Evolutionary conservation across 37 sponge, comb jelly and placozoan species (phyloP), one percentile per base, ranked within the genome.

Genomic region (Mnemiopsis leidyi): DNA sequence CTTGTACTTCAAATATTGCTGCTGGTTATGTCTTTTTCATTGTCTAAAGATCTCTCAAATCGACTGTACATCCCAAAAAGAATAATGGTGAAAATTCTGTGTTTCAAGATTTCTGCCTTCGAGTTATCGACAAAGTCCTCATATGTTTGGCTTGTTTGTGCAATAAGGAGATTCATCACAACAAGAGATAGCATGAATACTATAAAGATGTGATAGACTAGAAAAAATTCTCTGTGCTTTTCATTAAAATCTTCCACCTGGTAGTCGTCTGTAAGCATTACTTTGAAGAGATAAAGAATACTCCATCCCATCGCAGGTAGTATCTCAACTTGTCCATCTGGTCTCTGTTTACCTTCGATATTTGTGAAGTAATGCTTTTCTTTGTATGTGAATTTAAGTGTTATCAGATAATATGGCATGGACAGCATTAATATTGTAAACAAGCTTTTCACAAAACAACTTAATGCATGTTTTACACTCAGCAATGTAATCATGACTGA

Each of bases 91-190:
- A 29, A n/a, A 18, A 71, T 71, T n/a, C 30, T 13, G 3, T 71
- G 75, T n/a, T n/a, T 28, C 75, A 71, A 29, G 30, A 71, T 28
- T n/a, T n/a, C 75, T 71, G 75, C 75, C 20, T 71, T 71, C 3
- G 75, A 71, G 75, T 71, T 29, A 5, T 71, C 30, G n/a, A 71
- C 75, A n/a, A 71, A 29, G 30, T 71, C 75, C 75, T 71, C 75
- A 71, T 71, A 71, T 23, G 30, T n/a, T 18, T n/a, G 30, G 20
- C 75, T 71, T 28, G 75, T 71, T 28, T 71, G 30, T 7, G 75
- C 75, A 71, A 71, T 71, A 18, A 71, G 5, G 30, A 71, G 75
- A 18, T 71, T 71, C 75, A 71, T n/a, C 7, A 71, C 20, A 5
- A 71, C 75, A n/a, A 71, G 75, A 5, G 75, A 71, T 28, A 71